A percentile compares a stretch with the other conserved stretches of the same genome.
phyloP scores from a whole-genome alignment of 1,140 invertebrate species.

The Drosophila sp. region DNA sequence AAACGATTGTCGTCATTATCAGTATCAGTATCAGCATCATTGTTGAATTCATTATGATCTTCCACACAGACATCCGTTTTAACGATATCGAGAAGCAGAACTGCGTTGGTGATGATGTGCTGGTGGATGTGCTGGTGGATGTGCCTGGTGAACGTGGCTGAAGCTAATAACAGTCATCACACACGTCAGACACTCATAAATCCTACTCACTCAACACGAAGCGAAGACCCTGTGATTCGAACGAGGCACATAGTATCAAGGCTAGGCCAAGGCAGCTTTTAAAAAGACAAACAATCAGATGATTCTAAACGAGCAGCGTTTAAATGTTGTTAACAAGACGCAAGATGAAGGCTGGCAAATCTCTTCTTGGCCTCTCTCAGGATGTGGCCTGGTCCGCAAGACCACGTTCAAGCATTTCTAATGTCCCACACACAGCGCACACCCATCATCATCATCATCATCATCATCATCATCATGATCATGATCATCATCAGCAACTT shows the following conservation, averaged over 20 bases:
- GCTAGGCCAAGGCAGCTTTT: slow-evolving; percentile 23
- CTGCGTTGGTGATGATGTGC: slow-evolving; percentile 27
- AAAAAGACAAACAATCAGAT: slow-evolving; percentile 43
- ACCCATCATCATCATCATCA: slow-evolving; percentile 26
- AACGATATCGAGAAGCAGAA: slow-evolving; percentile 25
- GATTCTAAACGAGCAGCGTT: slow-evolving; percentile 80
- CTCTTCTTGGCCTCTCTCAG: slow-evolving; percentile 3
- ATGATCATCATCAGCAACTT: slow-evolving; percentile 40
- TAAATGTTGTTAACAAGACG: slow-evolving; percentile 76
- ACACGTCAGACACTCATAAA: slow-evolving; percentile 82
- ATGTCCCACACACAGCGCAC: slow-evolving; percentile 75
- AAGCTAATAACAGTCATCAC: slow-evolving; percentile 82
- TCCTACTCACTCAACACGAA: slow-evolving; percentile 73
- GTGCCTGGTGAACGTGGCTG: slow-evolving; percentile 35
- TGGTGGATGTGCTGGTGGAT: slow-evolving; percentile 25
- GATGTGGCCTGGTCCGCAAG: slow-evolving; percentile 27
- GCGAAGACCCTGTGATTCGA: background rate
- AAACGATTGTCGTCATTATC: slow-evolving; percentile 1
- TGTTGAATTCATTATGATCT: slow-evolving; percentile 27
- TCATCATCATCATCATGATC: slow-evolving; percentile 30
- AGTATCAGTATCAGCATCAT: background rate
- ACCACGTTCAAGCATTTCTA: slow-evolving; percentile 47
- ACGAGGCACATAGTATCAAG: slow-evolving; percentile 42
- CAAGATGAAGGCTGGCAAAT: background rate
- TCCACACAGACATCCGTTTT: slow-evolving; percentile 58